Percentiles rank a stretch among this genome's conserved stretches.
Evolutionary conservation across 2,888 invertebrate species (phyloP).

Genomic region (Lamellibrachia columna): DNA sequence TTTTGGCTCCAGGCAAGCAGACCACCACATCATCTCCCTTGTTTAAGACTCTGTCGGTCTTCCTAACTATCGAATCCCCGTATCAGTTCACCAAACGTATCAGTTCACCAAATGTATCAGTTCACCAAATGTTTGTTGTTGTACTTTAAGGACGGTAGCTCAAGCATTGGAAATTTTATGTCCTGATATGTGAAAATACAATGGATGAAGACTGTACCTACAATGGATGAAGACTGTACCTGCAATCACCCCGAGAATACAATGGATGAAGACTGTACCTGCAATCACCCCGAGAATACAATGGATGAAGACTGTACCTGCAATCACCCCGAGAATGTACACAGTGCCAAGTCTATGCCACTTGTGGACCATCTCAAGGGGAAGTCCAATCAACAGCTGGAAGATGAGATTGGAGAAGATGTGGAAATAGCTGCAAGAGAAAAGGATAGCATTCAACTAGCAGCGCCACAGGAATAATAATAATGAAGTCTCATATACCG

Average conservation of each 20-base stretch:
- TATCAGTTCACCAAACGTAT: too few relatives aligned
- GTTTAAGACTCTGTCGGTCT: too few relatives aligned
- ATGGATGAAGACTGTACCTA: too few relatives aligned
- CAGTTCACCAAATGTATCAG: too few relatives aligned
- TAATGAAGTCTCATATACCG: too few relatives aligned
- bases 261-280: conserved; percentile 47
- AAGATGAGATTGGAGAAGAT: conserved; percentile 89
- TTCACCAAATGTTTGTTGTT: too few relatives aligned
- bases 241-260: conserved; percentile 64
- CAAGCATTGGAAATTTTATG: background rate
- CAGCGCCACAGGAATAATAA: background rate
- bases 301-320: conserved; percentile 52
- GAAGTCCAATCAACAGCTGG: conserved; percentile 91
- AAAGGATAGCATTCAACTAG: background rate
- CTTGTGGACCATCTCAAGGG: conserved; percentile 94
- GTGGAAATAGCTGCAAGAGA: conserved; percentile 78
- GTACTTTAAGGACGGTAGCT: background rate
- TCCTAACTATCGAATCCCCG: too few relatives aligned
- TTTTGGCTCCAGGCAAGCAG: too few relatives aligned
- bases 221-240: conserved; percentile 47
- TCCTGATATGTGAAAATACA: background rate
- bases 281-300: conserved; percentile 63
- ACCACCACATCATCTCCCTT: too few relatives aligned
- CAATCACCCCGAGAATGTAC: conserved; percentile 66
- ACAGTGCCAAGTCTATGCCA: conserved; percentile 86